These are phyloP conservation scores for Cylloceria caligata DNA, from an alignment of 2,888 invertebrate species.

Conservation along the genomic window DNA sequence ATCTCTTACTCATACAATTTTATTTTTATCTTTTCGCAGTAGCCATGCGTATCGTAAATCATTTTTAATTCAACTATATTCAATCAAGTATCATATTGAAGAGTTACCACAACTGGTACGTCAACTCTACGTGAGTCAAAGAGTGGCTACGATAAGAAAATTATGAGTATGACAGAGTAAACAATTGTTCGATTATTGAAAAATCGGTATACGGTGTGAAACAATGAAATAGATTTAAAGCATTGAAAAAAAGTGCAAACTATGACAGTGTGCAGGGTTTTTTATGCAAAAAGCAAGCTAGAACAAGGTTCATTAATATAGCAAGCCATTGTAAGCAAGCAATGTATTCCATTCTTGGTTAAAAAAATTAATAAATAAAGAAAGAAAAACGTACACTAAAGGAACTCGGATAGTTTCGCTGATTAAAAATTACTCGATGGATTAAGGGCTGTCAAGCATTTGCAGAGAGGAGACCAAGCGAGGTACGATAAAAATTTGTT, in stretches of 20 bases:
- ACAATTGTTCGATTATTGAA: constrained; percentile 1
- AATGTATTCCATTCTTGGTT: background rate
- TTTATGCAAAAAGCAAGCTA: constrained; percentile 35
- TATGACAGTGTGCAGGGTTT: constrained; percentile 14
- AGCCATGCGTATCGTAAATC: background rate
- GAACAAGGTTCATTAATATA: background rate
- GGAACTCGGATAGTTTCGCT: background rate
- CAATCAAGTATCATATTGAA: background rate
- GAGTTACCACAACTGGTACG: constrained; percentile 7
- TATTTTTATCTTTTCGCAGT: background rate
- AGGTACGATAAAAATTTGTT: constrained; percentile 36
- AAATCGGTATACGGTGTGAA: constrained; percentile 22
- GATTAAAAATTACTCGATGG: background rate
- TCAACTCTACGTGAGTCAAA: constrained; percentile 11
- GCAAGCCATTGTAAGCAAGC: background rate
- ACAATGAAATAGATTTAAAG: constrained; percentile 20
- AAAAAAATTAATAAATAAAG: background rate
- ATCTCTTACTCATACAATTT: background rate
- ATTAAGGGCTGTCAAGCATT: constrained; percentile 21
- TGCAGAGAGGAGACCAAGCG: constrained; percentile 21
- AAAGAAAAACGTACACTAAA: background rate
- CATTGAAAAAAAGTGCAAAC: constrained; percentile 27
- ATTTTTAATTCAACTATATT: background rate
- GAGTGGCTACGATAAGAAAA: constrained; percentile 13
- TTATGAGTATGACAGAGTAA: constrained; percentile 17